phyloP scores from a whole-genome alignment of 2,113 vertebrate species.

The Etia nguti region DNA sequence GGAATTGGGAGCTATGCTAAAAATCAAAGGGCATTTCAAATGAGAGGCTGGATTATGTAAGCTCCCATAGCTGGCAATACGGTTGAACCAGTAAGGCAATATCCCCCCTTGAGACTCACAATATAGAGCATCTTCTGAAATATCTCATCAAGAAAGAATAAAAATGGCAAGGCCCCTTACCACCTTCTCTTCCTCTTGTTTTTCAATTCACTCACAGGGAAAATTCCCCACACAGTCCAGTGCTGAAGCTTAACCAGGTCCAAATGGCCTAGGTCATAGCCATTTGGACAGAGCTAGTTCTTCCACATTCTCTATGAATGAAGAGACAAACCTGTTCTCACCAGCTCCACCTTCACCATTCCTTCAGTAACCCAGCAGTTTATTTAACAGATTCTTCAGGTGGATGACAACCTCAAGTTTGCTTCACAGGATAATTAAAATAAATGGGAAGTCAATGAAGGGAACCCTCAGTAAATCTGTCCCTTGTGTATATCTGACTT shows the following conservation, averaged over 20 bases:
- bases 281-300: constrained; percentile 47
- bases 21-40: neutral
- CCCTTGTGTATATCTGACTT: neutral
- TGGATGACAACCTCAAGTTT: neutral
- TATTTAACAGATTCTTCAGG: neutral
- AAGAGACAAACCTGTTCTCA: constrained; percentile 2
- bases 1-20: neutral
- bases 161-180: neutral
- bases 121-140: neutral
- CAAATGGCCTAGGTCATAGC: constrained; percentile 4
- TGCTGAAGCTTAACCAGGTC: neutral
- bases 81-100: neutral
- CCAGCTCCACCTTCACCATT: neutral
- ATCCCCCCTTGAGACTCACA: neutral
- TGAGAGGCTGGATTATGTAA: neutral
- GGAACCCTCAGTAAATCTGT: neutral
- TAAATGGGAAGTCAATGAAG: neutral
- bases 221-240: constrained; percentile 25
- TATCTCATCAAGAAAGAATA: constrained; percentile 18
- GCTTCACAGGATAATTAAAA: neutral
- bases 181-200: neutral
- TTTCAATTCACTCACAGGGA: constrained; percentile 6
- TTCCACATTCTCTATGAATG: constrained; percentile 9
- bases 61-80: neutral
- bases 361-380: neutral